Conservation (phyloP, 2,113 vertebrate species). For the Psilopogon haemacephalus region DNA sequence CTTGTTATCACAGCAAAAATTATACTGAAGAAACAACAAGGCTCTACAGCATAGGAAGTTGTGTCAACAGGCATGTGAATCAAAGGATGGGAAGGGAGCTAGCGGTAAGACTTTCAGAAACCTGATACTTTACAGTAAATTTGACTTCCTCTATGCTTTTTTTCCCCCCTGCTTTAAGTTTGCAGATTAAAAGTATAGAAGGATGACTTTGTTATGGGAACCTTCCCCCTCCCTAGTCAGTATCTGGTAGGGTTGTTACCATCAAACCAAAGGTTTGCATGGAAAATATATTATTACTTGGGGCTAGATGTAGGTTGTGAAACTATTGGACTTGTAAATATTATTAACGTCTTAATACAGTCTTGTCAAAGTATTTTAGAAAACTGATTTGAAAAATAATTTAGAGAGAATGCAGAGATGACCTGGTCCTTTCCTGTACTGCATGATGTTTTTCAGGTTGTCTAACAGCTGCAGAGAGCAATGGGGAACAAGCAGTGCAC, state of each 20-base stretch:
- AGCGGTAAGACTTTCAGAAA: conserved; percentile 22
- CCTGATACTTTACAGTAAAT: conserved; percentile 43
- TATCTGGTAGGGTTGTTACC: neutral
- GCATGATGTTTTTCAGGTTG: neutral
- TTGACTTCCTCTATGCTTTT: conserved; percentile 35
- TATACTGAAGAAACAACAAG: conserved; percentile 12
- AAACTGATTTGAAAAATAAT: neutral
- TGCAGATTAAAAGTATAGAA: neutral
- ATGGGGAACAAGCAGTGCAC: neutral
- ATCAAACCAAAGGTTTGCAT: neutral
- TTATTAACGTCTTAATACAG: neutral
- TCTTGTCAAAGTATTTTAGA: neutral
- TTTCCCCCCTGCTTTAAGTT: conserved; percentile 32
- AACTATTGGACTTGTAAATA: neutral
- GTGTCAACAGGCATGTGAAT: conserved; percentile 34
- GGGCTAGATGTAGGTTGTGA: neutral
- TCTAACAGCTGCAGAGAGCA: neutral
- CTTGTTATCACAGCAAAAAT: neutral
- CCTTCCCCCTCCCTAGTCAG: neutral
- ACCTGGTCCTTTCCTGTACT: neutral
- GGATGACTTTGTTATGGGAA: neutral
- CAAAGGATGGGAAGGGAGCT: conserved; percentile 31
- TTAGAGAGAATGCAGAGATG: neutral
- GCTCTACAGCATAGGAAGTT: neutral
- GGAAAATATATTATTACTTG: neutral